phyloP scores from a whole-genome alignment of 2,888 invertebrate species.

The Lepidocyrtoides sp. region DNA sequence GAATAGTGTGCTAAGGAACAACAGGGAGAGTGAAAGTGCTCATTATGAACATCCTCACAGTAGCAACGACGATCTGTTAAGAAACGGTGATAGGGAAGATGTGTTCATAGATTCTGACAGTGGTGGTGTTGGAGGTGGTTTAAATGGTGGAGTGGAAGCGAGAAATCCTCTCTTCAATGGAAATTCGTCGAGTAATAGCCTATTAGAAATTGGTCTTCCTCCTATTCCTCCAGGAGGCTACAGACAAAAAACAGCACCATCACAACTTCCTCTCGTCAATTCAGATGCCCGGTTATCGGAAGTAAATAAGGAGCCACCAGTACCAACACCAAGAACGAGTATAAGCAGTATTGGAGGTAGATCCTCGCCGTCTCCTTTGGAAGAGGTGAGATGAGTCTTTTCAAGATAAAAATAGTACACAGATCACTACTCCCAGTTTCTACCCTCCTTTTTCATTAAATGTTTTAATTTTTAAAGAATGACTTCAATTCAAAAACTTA shows the following conservation, averaged over 20 bases:
- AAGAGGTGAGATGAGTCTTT: slow-evolving; percentile 82
- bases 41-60: neutral
- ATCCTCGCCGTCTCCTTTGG: slow-evolving; percentile 80
- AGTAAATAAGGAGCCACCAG: slow-evolving; percentile 78
- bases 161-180: slow-evolving; percentile 82
- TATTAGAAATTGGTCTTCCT: slow-evolving; percentile 75
- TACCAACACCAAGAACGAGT: slow-evolving; percentile 85
- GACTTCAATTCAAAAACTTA: no score
- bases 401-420: slow-evolving; percentile 38
- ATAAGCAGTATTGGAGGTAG: slow-evolving; percentile 77
- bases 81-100: slow-evolving; percentile 67
- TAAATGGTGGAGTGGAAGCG: slow-evolving; percentile 79
- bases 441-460: neutral
- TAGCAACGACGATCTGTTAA: slow-evolving; percentile 47
- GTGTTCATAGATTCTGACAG: slow-evolving; percentile 73
- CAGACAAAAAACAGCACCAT: slow-evolving; percentile 78
- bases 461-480: no score
- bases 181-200: slow-evolving; percentile 52
- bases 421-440: neutral
- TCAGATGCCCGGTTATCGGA: neutral
- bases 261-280: slow-evolving; percentile 64
- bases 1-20: slow-evolving; percentile 27
- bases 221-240: slow-evolving; percentile 77
- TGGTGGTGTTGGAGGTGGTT: slow-evolving; percentile 30
- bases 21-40: slow-evolving; percentile 57